These are phyloP conservation scores for Corticium candelabrum DNA, from an alignment of 37 sponge, comb jelly and placozoan species.

Conservation along the genomic window DNA sequence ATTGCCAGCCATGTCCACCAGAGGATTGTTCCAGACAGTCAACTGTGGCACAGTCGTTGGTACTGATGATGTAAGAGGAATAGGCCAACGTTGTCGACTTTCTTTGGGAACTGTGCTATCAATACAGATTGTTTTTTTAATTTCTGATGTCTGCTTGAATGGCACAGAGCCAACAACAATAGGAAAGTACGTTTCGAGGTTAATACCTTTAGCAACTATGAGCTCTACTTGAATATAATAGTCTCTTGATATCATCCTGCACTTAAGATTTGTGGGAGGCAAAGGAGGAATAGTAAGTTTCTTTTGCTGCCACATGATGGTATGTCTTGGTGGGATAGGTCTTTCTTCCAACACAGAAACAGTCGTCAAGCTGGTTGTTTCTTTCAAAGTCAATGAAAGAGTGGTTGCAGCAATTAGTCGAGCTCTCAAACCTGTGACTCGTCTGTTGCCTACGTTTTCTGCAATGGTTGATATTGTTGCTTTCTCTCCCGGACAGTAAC, in stretches of 20 bases:
- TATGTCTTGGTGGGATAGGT: not conserved
- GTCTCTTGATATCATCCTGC: constrained; percentile 10
- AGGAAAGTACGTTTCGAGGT: constrained; percentile 18
- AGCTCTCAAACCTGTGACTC: not conserved
- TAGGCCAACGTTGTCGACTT: too few species aligned
- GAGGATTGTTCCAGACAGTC: too few species aligned
- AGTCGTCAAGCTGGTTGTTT: not conserved
- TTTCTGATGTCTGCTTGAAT: too few species aligned
- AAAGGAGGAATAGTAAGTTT: constrained; percentile 17
- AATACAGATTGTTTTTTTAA: too few species aligned
- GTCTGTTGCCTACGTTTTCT: constrained; percentile 6
- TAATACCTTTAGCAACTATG: constrained; percentile 19
- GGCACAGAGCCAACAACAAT: constrained; percentile 28
- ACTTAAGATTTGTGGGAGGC: constrained; percentile 9
- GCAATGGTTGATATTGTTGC: constrained; percentile 15
- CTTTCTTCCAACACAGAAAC: not conserved
- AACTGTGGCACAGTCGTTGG: too few species aligned
- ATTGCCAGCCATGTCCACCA: too few species aligned
- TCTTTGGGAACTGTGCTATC: too few species aligned
- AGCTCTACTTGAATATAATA: constrained; percentile 15
- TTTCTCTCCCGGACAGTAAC: not conserved
- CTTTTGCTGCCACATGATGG: not conserved
- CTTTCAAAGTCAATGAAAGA: not conserved
- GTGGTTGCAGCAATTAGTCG: not conserved
- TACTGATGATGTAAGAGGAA: too few species aligned